phyloP scores from a whole-genome alignment of 2,113 vertebrate species.

The Helogale parvula region DNA sequence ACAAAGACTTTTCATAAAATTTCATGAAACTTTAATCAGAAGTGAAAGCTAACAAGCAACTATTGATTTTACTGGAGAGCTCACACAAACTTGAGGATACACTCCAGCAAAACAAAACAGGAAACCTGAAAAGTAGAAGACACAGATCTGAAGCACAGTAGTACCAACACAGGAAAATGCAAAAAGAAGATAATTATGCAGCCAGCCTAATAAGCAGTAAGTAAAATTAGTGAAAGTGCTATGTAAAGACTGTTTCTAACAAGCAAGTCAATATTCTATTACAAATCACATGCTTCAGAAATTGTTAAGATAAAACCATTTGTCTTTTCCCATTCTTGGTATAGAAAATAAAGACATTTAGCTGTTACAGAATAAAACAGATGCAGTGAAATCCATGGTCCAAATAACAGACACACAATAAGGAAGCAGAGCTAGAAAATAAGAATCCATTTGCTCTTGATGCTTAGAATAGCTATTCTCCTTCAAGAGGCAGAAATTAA shows the following conservation, averaged over 20 bases:
- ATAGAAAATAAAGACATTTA: constrained; percentile 23
- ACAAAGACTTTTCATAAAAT: not conserved
- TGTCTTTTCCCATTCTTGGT: not conserved
- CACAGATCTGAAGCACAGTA: not conserved
- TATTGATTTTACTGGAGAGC: not conserved
- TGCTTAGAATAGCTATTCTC: not conserved
- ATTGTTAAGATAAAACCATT: not conserved
- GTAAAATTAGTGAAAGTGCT: not conserved
- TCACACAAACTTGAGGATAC: not conserved
- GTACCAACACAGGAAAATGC: not conserved
- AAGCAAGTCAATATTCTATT: not conserved
- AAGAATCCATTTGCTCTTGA: not conserved
- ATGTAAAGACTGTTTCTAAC: not conserved
- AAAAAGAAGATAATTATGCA: not conserved
- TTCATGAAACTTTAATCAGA: constrained; percentile 24
- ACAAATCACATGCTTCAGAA: not conserved
- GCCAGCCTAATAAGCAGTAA: not conserved
- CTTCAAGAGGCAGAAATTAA: not conserved
- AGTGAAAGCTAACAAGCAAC: not conserved
- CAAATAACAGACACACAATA: not conserved
- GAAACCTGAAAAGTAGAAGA: not conserved
- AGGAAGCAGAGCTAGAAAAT: not conserved
- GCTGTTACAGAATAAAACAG: not conserved
- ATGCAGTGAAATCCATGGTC: not conserved
- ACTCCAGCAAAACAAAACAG: constrained; percentile 30